Evolutionary conservation across 2,113 vertebrate species (phyloP), one percentile per base, ranked within the genome.

Genomic region (Xiphias gladius): DNA sequence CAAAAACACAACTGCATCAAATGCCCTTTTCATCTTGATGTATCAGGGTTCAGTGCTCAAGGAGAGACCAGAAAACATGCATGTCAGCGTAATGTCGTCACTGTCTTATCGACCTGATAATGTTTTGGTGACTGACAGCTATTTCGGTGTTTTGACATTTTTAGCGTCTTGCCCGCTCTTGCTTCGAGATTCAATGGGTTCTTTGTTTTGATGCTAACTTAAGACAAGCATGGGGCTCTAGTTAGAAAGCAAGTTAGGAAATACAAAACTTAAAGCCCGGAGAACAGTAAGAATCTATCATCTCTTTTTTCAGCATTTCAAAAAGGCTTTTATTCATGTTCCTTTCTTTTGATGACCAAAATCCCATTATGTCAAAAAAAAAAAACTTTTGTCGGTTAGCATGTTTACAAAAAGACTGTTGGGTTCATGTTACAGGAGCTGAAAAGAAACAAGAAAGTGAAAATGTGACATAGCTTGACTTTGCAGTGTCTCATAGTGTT

Each of bases 91-190:
- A 61, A 79, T 73, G 58, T 76, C 52, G 24, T 86, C 81, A 57
- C 73, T 48, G 72, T 89, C 37, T 81, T 64, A 75, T 66, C 74
- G 63, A 83, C 73, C 86, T 89, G 83, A 86, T 89, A 78, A 85
- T 74, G 79, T 84, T 85, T 80, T 88, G 80, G 52, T 90, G 86
- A 88, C 68, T 88, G 84, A 89, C 81, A 88, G 79, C 83, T 90
- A 86, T 92, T 89, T 82, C 58, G 76, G 24, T 50, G 71, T 85
- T 89, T 88, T 85, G 83, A 88, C 48, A 10, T 84, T 89, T 89
- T 93, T 82, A 80, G 64, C 2, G 22, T 61, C 48, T 82, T 17
- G 3, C 48, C 32, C 35, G 57, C 67, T 78, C 76, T 80, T 75
- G 73, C 28, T 43, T 67, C 22, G 3, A 39, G 28, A n/a, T 66